Evolutionary conservation across 2,797 vertebrate genomes (phyloP).

Genomic region (Delichon dasypus): DNA sequence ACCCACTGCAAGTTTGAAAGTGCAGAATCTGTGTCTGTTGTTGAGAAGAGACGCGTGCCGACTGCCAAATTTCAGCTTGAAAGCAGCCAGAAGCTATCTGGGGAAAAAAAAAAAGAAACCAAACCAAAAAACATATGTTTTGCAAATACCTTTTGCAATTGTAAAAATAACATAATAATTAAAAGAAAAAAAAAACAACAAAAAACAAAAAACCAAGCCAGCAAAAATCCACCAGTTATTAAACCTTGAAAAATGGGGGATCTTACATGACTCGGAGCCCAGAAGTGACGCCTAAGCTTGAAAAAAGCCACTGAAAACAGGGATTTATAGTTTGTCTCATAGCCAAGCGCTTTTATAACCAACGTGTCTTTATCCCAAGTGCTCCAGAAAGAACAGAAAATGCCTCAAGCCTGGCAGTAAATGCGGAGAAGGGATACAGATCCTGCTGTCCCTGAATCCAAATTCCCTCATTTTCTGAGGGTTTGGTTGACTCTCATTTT

Average conservation of each 20-base stretch:
- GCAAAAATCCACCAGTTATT: not conserved
- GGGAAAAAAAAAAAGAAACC: not conserved
- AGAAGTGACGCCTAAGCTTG: not conserved
- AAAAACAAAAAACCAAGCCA: not conserved
- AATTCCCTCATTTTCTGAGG: not conserved
- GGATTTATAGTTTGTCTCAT: not conserved
- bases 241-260: not conserved
- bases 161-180: conserved; percentile 1
- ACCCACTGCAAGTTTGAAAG: conserved; percentile 37
- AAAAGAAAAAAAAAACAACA: too few species aligned
- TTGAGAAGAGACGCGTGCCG: conserved; percentile 8
- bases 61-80: conserved; percentile 50
- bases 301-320: not conserved
- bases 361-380: not conserved
- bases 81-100: conserved; percentile 47
- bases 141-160: conserved; percentile 51
- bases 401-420: not conserved
- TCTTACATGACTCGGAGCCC: not conserved
- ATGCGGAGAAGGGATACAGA: not conserved
- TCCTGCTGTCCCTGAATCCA: not conserved
- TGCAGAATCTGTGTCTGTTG: conserved; percentile 39
- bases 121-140: not conserved
- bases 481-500: not conserved
- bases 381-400: conserved; percentile 1
- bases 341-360: not conserved